A percentile compares a stretch with the other conserved stretches of the same genome.
Conservation (phyloP, 2,797 vertebrate species). For the Psittacula derbiana region DNA sequence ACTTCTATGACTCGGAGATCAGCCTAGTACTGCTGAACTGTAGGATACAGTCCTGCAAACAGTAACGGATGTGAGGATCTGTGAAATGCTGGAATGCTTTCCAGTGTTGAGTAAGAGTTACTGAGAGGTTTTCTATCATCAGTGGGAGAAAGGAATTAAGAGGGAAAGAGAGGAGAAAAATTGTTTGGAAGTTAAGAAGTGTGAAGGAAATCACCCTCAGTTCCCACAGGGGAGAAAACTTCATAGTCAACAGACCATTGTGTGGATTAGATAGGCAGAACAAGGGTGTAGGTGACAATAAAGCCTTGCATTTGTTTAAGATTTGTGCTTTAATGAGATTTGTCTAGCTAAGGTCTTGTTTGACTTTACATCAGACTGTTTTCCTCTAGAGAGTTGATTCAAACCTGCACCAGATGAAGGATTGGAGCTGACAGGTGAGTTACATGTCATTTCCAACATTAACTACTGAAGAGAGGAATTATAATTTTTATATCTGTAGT, state of each 20-base stretch:
- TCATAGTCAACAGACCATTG: neutral
- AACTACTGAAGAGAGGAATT: neutral
- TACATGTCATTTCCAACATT: neutral
- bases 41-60: neutral
- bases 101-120: neutral
- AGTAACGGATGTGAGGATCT: neutral
- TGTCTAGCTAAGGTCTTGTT: neutral
- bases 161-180: neutral
- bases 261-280: neutral
- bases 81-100: neutral
- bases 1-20: neutral
- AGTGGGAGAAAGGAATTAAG: neutral
- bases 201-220: neutral
- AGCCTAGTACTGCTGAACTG: neutral
- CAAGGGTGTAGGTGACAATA: neutral
- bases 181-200: neutral
- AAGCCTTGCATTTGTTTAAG: neutral
- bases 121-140: neutral
- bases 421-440: neutral
- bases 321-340: constrained; percentile 22
- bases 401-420: neutral
- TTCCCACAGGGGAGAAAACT: neutral
- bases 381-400: neutral
- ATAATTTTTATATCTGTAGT: neutral
- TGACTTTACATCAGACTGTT: neutral